phyloP scores from a whole-genome alignment of 2,113 vertebrate genomes.

The Cynocephalus volans region DNA sequence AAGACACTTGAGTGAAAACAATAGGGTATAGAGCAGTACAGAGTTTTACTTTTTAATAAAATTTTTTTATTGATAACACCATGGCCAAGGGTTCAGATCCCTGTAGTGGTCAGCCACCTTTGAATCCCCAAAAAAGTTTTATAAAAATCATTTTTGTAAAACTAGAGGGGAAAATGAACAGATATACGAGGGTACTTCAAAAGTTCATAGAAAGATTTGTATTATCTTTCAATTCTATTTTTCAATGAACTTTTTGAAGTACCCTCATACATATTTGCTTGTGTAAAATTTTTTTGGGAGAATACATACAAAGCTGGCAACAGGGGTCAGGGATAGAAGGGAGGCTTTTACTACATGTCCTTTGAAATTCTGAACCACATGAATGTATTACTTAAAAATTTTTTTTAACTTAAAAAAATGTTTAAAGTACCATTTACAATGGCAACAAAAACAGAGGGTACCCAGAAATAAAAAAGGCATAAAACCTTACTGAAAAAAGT shows the following conservation, averaged over 20 bases:
- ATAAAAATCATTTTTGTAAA: constrained; percentile 2
- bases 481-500: constrained; percentile 2
- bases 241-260: no score
- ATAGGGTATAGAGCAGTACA: neutral
- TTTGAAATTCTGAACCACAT: constrained; percentile 39
- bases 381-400: neutral
- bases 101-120: no score
- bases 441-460: constrained; percentile 40
- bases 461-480: neutral
- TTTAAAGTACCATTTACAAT: neutral
- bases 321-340: neutral
- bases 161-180: neutral
- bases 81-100: no score
- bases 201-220: no score
- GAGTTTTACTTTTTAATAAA: neutral
- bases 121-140: neutral
- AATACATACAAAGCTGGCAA: neutral
- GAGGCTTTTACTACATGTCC: neutral
- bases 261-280: neutral
- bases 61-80: no score
- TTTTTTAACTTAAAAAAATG: neutral
- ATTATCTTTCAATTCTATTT: no score
- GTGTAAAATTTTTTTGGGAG: neutral
- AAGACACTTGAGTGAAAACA: constrained; percentile 19
- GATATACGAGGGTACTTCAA: neutral